Evolutionary conservation across 1,140 invertebrate genomes (phyloP), one percentile per base, ranked within the genome.

Genomic region (Myzus persicae): DNA sequence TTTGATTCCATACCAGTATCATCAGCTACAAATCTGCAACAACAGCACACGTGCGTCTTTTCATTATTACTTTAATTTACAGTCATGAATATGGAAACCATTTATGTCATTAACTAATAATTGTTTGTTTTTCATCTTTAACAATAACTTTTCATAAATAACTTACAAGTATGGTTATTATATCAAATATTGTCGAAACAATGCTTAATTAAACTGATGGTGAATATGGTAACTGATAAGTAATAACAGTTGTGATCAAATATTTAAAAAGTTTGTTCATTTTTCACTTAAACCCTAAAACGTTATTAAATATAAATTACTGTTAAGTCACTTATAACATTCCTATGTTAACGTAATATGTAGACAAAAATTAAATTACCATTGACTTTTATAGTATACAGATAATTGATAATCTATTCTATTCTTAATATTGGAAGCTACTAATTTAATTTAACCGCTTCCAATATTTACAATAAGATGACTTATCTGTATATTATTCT

Each of bases 1-100:
- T 93, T 90, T 93, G 93, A 93, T 36, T 93, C 93, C 2, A 90
- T 93, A 46, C 91, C 91, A 51, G 44, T 93, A 31, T 48, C 91
- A 54, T 93, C 91, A 38, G 4, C 46, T 38, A 14, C 48, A 38
- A 93, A 38, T 31, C 42, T 85, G n/a, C 91, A 85, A 84, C 91
- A 91, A 81, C 90, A 85, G 31, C 91, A 93, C 36, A 93, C 91
- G 91, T 93, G 31, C 6, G 51, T 90, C 20, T 40, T 40, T 67
- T 6, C 11, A 38, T 38, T 14, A 90, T 42, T 90, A 42, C 44
- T 54, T 46, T 0, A 36, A 48, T 87, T n/a, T 11, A 14, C n/a
- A n/a, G 9, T 18, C n/a, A 76, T 67, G 11, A n/a, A 31, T 67
- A 18, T 14, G 14, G 4, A 76, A n/a, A 18, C 31, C n/a, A 76